Conservation (phyloP, 2,113 vertebrate species). For the Tauraco erythrolophus region DNA sequence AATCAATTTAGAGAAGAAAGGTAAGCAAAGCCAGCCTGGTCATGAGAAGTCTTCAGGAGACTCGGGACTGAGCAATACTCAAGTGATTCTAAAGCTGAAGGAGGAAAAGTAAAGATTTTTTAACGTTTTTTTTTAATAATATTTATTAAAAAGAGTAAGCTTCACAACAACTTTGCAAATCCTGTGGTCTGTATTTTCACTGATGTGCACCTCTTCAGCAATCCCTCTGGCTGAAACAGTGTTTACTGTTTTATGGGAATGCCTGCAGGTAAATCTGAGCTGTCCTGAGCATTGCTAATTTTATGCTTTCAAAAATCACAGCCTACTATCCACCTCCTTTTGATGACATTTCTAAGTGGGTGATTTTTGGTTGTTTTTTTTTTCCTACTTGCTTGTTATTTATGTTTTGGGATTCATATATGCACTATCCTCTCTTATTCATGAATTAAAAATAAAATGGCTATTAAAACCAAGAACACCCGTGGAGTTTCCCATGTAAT, state of each 20-base stretch:
- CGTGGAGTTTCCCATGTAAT: neutral
- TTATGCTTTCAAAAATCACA: neutral
- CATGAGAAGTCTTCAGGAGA: neutral
- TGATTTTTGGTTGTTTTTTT: too few species aligned
- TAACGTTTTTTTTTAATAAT: neutral
- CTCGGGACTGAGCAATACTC: accelerated
- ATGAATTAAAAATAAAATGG: neutral
- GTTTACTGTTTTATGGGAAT: neutral
- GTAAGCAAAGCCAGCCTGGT: neutral
- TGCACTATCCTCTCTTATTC: neutral
- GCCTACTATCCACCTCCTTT: neutral
- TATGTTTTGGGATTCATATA: neutral
- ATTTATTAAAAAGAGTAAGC: neutral
- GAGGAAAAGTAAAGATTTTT: neutral
- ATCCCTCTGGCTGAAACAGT: neutral
- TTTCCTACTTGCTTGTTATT: neutral
- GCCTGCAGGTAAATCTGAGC: neutral
- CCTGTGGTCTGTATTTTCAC: neutral
- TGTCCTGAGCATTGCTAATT: neutral
- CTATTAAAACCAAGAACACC: neutral
- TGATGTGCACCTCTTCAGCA: neutral
- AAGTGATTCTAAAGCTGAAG: neutral
- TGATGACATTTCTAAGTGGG: neutral
- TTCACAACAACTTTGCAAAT: neutral
- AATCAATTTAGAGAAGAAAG: neutral